Evolutionary conservation across 2,888 invertebrate species (phyloP), one percentile per base, ranked within the genome.

Genomic region (Epsilonema sp.): DNA sequence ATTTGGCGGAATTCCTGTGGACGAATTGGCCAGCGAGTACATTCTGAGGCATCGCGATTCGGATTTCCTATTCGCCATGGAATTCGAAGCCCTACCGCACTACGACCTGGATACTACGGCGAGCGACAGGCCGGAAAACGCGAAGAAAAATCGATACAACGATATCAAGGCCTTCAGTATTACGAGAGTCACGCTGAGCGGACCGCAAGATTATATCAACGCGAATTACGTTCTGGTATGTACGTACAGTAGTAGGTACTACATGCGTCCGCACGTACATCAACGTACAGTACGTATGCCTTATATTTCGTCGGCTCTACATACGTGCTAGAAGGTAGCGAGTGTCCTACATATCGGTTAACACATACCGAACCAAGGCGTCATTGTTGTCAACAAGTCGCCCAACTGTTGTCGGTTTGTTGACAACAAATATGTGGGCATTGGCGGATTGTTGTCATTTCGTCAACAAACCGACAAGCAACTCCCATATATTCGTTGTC

Each of bases 121-220:
- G 16, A 60, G 59, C 46, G 55, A 54, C 20, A 41, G 53, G 31
- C 55, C 54, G 36, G 61, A 61, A 42, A 63, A 62, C 41, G 47
- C 48, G 42, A 46, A 39, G 36, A 47, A 46, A 42, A 69, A 70
- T 55, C 64, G 70, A 25, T 72, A 72, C 58, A 67, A 68, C 37
- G 72, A 72, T 57, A 70, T 72, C 2, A 56, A 68, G 20, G 70
- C 70, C 45, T 65, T 62, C 50, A 72, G 73, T 52, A 65, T 66
- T 45, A 65, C 69, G 1, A 55, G 72, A 42, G 70, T 72, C 3
- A 59, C 57, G 40, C 54, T 71, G 47, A 64, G 65, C 44, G 54
- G 57, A 1, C 54, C 55, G 21, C 57, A 65, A 8, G 71, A 71
- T 53, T 73, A 73, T 55, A 70, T 73, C 53, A 70, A 70, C 55